Base-by-base conservation (phyloP, 2,888 invertebrate species). In the Lycia hirtaria region DNA sequence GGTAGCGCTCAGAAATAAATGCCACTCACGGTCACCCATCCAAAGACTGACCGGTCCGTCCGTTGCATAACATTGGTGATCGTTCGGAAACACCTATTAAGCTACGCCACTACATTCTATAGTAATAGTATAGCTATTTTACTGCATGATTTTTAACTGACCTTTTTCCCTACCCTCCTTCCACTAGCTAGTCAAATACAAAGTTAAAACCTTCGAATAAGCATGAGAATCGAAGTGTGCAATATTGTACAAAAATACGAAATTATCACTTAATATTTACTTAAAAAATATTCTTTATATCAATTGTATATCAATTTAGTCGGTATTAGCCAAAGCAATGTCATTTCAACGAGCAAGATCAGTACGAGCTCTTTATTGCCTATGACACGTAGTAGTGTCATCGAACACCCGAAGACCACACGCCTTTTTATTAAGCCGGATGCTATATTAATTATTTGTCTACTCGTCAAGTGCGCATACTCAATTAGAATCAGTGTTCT, bases 371-470 rank as follows among this genome's bases (percentile, higher is more conserved):
- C 65, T 60, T 64, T 65, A 68, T 58, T 60, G 68, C 69, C 67
- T 67, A 69, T 67, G 41, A 40, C 60, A 60, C 56, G 67, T 76
- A 76, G 76, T 75, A 70, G 75, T 74, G 67, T 60, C 71, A 69
- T 68, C 69, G 69, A 65, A 67, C 71, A 76, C 66, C 62, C 69
- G 63, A 68, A 68, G 77, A 68, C 71, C 70, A 72, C 78, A 73
- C 81, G 79, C 75, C 60, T 65, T 68, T 65, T 67, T 64, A 67
- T 48, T 43, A 52, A 53, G 50, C 35, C 60, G 32, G 66, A 61
- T 60, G 26, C 60, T 50, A 50, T 48, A 45, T 38, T 49, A 49
- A 52, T 56, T 51, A 40, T 14, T n/a, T 48, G 35, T 57, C 47
- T 43, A 50, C 44, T 32, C 26, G 53, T 60, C 53, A 9, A 56